phyloP scores from a whole-genome alignment of 1,140 invertebrate genomes.

The Oncopodura yosiiana region DNA sequence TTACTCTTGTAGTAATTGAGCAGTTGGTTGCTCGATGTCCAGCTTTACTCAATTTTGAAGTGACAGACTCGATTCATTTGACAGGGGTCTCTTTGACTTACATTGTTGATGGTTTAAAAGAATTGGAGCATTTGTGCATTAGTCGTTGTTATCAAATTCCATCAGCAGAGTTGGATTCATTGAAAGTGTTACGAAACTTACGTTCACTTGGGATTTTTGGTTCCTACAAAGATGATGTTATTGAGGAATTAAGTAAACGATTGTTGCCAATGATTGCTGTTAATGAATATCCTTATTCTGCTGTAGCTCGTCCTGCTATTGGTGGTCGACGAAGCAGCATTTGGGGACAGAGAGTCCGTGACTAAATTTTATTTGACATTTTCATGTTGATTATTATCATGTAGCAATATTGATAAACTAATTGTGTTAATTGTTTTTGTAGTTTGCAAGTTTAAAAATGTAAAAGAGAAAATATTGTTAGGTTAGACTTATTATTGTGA shows the following conservation, averaged over 20 bases:
- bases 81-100: not conserved
- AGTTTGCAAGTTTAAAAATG: too few species aligned
- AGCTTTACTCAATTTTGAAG: not conserved
- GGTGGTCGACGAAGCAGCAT: constrained; percentile 73
- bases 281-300: constrained; percentile 63
- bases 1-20: not conserved
- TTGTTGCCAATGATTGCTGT: constrained; percentile 49
- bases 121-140: constrained; percentile 69
- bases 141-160: constrained; percentile 72
- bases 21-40: not conserved
- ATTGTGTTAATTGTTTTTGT: too few species aligned
- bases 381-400: too few species aligned
- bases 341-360: constrained; percentile 73
- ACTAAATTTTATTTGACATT: too few species aligned
- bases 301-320: constrained; percentile 75
- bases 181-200: constrained; percentile 48
- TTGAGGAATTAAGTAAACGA: constrained; percentile 47
- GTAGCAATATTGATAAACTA: too few species aligned
- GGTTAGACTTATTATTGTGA: too few species aligned
- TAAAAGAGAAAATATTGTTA: too few species aligned
- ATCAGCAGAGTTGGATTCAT: constrained; percentile 47
- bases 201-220: constrained; percentile 66
- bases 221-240: constrained; percentile 51
- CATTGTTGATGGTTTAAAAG: constrained; percentile 19
- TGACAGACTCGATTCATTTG: not conserved